Conservation (phyloP, 2,113 vertebrate species). For the Pavo muticus region DNA sequence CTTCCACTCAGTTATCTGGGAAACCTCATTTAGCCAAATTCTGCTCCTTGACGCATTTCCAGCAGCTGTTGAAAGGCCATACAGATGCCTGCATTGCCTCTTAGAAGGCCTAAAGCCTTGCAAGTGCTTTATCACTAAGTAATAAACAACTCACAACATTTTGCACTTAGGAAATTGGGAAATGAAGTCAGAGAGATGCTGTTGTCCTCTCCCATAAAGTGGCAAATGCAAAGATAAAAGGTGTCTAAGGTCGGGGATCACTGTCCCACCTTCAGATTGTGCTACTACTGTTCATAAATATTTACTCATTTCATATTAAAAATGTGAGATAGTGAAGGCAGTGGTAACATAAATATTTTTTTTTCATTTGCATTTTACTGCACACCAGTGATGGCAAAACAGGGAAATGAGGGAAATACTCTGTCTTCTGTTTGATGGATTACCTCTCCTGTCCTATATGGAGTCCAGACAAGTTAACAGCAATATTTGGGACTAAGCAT, state of each 20-base stretch:
- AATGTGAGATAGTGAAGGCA: neutral
- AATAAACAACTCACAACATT: neutral
- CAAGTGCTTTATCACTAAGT: neutral
- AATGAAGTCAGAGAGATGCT: neutral
- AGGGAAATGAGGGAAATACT: neutral
- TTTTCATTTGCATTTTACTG: neutral
- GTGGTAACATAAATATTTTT: rapidly evolving
- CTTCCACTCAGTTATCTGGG: neutral
- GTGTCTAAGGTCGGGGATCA: neutral
- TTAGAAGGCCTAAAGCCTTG: neutral
- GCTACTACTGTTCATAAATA: neutral
- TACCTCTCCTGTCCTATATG: neutral
- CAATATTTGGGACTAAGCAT: neutral
- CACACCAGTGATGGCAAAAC: neutral
- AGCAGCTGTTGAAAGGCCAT: neutral
- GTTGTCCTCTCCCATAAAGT: neutral
- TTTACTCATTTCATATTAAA: neutral
- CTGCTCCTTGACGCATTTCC: neutral
- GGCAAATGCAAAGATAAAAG: neutral
- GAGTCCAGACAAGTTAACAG: neutral
- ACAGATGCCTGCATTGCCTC: neutral
- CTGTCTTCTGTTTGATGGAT: neutral
- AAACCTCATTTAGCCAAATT: neutral
- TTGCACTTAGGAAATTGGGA: neutral
- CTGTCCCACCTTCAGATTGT: neutral